Evolutionary conservation across 2,113 vertebrate species (phyloP), one percentile per base, ranked within the genome.

Genomic region (Larimichthys polyactis): DNA sequence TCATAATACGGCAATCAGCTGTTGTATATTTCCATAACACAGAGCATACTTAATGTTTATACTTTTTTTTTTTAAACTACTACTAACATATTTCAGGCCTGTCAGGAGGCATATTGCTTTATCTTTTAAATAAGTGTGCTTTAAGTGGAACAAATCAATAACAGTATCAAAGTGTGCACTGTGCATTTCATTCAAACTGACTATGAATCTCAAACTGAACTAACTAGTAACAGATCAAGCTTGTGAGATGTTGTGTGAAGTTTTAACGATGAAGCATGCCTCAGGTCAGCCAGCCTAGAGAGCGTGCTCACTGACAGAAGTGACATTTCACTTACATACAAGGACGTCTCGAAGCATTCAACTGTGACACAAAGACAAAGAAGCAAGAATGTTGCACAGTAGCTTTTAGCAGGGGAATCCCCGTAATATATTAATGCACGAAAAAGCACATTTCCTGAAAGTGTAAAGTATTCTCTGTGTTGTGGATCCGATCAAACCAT

Each of bases 251-350:
- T 20, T 68, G 27, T 22, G 80, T 57, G 48, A 68, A 12, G 57
- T 80, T 52, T 12, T 72, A 71, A 24, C 16, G 54, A 20, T 48
- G 1, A 78, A 8, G 81, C 66, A 7, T 88, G 95, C 92, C 95
- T 95, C 90, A 93, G 96, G 97, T 95, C 96, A 95, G 90, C 95
- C 96, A 98, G 95, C 96, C 97, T 96, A 60, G 87, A 96, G 95
- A 86, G 89, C 95, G 86, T 78, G 70, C 83, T 81, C 36, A 69
- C 8, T 62, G 51, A 79, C 32, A 83, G 7, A 1, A 10, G 36
- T 11, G n/a, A 64, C n/a, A 51, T 7, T 36, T 40, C 20, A 49
- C 67, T 36, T 51, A 27, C 27, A 46, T n/a, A 16, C 8, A 3
- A 14, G 3, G 14, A 76, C 27, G 69, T 46, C 54, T 62, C 9